Conservation (phyloP, 2,888 invertebrate species). For the Steinernema carpocapsae region DNA sequence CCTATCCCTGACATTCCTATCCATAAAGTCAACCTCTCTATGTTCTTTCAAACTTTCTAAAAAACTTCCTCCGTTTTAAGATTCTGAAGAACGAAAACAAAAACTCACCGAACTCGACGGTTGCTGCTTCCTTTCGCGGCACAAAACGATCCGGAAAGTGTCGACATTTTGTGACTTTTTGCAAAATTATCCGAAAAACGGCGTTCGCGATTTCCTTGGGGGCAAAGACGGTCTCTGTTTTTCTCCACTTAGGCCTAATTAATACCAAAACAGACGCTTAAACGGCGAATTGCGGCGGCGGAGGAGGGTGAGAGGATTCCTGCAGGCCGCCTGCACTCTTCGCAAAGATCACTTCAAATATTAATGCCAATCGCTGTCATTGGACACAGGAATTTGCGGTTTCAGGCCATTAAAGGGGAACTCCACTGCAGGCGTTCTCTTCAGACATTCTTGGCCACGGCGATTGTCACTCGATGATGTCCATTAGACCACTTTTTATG, state of each 20-base stretch:
- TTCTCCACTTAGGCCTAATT: slow-evolving; percentile 15
- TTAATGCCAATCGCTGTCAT: slow-evolving; percentile 8
- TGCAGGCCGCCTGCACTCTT: neutral
- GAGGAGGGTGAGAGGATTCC: neutral
- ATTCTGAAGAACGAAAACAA: no score
- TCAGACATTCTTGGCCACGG: neutral
- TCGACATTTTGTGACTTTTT: slow-evolving; percentile 9
- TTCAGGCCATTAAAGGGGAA: neutral
- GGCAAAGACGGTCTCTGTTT: neutral
- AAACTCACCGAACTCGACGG: neutral
- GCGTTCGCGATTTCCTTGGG: neutral
- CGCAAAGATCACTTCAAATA: neutral
- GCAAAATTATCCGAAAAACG: neutral
- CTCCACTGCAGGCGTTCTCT: neutral
- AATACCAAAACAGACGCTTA: slow-evolving; percentile 13
- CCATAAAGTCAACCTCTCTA: no score
- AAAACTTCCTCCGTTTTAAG: no score
- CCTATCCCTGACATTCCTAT: no score
- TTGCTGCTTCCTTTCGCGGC: neutral
- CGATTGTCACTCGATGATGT: neutral
- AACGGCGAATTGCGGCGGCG: no score
- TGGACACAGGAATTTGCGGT: neutral
- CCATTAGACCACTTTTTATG: neutral
- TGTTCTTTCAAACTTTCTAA: no score
- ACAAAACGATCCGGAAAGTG: neutral